Evolutionary conservation across 2,888 invertebrate species (phyloP).

Genomic region (Scaptomyza flava): DNA sequence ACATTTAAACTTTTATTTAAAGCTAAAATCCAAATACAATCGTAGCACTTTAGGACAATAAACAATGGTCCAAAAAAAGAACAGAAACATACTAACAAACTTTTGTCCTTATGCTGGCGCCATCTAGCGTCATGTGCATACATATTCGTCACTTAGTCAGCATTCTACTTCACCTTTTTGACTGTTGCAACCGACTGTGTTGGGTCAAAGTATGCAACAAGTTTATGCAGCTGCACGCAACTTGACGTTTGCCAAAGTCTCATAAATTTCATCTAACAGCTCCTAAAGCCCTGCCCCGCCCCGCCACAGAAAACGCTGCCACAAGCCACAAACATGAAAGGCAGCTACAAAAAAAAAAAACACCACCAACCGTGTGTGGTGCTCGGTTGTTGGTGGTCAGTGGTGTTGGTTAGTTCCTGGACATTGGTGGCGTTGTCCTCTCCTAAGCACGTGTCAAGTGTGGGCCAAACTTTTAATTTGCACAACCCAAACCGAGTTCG

Average conservation of each 20-base stretch:
- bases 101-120: not conserved
- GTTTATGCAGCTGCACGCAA: slow-evolving; percentile 75
- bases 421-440: not conserved
- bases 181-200: slow-evolving; percentile 2
- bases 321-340: slow-evolving; percentile 25
- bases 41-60: not conserved
- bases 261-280: slow-evolving; percentile 70
- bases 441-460: slow-evolving; percentile 78
- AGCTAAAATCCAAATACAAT: not conserved
- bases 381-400: not conserved
- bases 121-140: slow-evolving; percentile 6
- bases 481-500: slow-evolving; percentile 20
- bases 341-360: slow-evolving; percentile 8
- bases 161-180: slow-evolving; percentile 3
- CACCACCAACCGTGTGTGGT: slow-evolving; percentile 12
- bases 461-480: slow-evolving; percentile 80
- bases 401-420: not conserved
- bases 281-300: slow-evolving; percentile 19
- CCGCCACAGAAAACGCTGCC: not conserved
- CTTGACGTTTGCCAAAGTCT: slow-evolving; percentile 54
- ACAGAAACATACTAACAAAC: not conserved
- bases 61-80: not conserved
- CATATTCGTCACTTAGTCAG: slow-evolving; percentile 24
- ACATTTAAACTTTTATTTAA: too few species aligned
- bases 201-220: slow-evolving; percentile 64